phyloP scores from a whole-genome alignment of 2,888 invertebrate species.

The Drosophila incognita region DNA sequence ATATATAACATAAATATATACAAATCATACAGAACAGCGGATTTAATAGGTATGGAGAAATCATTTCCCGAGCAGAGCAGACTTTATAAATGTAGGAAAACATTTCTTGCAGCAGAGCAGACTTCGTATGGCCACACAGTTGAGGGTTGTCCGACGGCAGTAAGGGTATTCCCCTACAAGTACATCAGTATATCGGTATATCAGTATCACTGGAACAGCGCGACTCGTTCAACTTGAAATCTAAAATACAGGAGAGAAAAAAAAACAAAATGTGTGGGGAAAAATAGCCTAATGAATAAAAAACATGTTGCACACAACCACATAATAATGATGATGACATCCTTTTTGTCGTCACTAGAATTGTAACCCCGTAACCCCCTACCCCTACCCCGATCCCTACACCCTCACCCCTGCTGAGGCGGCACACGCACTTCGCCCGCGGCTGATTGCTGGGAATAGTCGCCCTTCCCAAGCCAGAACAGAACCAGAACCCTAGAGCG shows the following conservation, averaged over 20 bases:
- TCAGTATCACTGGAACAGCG: slow-evolving; percentile 57
- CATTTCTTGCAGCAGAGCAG: background rate
- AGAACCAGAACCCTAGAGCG: slow-evolving; percentile 13
- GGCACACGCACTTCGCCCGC: slow-evolving; percentile 53
- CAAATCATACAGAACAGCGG: background rate
- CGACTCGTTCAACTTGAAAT: slow-evolving; percentile 56
- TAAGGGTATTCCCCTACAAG: background rate
- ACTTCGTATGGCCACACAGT: background rate
- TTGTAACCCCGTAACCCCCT: slow-evolving; percentile 36
- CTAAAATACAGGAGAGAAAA: slow-evolving; percentile 12
- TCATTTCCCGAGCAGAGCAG: too few relatives aligned
- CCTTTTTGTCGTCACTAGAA: slow-evolving; percentile 56
- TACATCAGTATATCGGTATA: slow-evolving; percentile 16
- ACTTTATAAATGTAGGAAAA: too few relatives aligned
- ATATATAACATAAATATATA: background rate
- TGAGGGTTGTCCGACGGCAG: slow-evolving; percentile 56
- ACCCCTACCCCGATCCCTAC: background rate
- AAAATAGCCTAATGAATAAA: slow-evolving; percentile 59
- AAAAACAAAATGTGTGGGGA: slow-evolving; percentile 31
- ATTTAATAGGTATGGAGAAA: background rate
- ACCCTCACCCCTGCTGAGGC: slow-evolving; percentile 10
- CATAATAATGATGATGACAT: slow-evolving; percentile 82
- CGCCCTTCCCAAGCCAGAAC: background rate
- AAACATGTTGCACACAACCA: slow-evolving; percentile 79
- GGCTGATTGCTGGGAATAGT: slow-evolving; percentile 57